Percentiles rank a stretch among this genome's conserved stretches.
These are phyloP conservation scores for Cyanoderma ruficeps DNA, from an alignment of 2,113 vertebrate genomes.

Conservation along the genomic window DNA sequence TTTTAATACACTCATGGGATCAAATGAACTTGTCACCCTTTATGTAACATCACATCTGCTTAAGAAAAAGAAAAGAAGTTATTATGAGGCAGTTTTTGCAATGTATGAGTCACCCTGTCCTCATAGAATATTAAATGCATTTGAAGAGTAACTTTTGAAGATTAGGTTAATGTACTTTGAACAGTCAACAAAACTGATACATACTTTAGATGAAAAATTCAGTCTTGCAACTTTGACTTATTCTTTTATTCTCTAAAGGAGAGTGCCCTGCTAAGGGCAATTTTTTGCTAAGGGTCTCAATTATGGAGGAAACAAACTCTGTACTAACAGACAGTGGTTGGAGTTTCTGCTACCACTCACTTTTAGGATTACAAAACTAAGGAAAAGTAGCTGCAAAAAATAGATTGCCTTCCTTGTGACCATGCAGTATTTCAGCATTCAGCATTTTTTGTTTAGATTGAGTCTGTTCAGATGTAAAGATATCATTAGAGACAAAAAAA, in stretches of 20 bases:
- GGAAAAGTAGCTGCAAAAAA: background rate
- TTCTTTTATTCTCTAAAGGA: background rate
- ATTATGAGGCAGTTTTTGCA: background rate
- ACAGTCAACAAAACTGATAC: background rate
- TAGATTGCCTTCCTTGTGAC: background rate
- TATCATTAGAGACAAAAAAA: background rate
- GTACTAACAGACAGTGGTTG: background rate
- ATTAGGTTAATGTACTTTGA: background rate
- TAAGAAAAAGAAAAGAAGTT: background rate
- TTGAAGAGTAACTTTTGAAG: background rate
- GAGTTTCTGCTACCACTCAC: background rate
- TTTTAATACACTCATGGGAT: background rate
- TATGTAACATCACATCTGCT: slow-evolving; percentile 2
- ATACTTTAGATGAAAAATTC: background rate
- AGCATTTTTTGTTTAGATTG: background rate
- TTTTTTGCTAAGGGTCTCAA: background rate
- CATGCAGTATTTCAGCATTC: background rate
- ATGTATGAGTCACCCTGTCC: background rate
- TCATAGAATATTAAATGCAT: background rate
- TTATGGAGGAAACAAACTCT: background rate
- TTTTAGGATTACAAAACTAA: background rate
- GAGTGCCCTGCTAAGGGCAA: background rate
- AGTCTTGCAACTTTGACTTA: background rate
- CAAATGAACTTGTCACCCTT: background rate
- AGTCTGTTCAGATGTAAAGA: background rate